Conservation (phyloP, 2,113 vertebrate genomes). For the Saguinus imperator region DNA sequence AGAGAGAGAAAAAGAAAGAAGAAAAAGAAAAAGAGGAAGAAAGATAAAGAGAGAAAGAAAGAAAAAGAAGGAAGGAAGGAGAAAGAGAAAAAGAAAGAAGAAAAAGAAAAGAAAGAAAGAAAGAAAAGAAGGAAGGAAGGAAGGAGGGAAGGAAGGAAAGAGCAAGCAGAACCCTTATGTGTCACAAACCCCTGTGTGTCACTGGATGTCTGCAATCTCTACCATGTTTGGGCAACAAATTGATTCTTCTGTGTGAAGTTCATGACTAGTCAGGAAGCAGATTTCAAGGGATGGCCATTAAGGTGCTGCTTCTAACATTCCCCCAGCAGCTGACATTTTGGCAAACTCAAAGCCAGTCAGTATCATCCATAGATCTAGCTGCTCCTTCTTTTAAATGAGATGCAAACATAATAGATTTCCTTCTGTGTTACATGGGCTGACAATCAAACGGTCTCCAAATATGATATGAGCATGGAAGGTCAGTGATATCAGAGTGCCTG, state of each 20-base stretch:
- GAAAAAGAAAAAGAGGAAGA: no score
- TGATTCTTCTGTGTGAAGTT: not conserved
- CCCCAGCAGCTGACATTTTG: not conserved
- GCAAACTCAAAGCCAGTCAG: not conserved
- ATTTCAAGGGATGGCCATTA: not conserved
- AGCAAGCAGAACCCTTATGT: not conserved
- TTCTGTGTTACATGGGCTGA: not conserved
- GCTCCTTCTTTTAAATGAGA: not conserved
- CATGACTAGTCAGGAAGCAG: not conserved
- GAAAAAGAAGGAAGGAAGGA: no score
- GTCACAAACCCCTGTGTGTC: not conserved
- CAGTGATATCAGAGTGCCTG: not conserved
- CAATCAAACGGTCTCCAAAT: not conserved
- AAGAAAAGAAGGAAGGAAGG: no score
- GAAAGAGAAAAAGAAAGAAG: no score
- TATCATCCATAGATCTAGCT: not conserved
- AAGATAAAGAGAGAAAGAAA: no score
- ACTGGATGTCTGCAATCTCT: not conserved
- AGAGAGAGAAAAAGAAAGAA: no score
- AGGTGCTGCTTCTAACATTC: not conserved
- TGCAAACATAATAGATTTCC: not conserved
- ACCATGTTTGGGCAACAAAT: not conserved
- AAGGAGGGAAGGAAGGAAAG: no score
- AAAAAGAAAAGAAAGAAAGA: no score
- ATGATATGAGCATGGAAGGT: not conserved